Percentiles rank a stretch among this genome's conserved stretches.
These are phyloP conservation scores for Rhegmatorhina hoffmannsi DNA, from an alignment of 2,113 vertebrate species.

Conservation along the genomic window DNA sequence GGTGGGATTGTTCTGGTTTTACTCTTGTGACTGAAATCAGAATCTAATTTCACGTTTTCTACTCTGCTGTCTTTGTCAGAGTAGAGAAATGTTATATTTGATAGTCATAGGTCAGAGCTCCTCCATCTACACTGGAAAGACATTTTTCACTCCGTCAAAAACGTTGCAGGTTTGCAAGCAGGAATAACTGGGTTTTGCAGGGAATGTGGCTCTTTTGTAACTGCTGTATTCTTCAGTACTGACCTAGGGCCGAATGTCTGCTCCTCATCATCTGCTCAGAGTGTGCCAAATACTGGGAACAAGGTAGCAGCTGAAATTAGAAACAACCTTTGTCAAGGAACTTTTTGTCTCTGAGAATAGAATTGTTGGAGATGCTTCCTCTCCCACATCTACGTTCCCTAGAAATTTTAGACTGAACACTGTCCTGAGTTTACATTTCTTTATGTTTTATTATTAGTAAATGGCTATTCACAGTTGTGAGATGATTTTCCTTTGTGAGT, in stretches of 20 bases:
- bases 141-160: constrained; percentile 28
- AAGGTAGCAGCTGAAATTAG: background rate
- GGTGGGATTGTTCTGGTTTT: background rate
- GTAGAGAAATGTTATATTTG: constrained; percentile 13
- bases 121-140: constrained; percentile 1
- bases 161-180: background rate
- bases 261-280: background rate
- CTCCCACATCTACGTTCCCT: background rate
- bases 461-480: constrained; percentile 17
- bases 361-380: background rate
- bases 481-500: constrained; percentile 56
- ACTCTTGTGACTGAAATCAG: background rate
- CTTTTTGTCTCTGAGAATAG: background rate
- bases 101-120: constrained; percentile 8
- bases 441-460: constrained; percentile 48
- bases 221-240: background rate
- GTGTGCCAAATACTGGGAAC: background rate
- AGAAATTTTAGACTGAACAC: background rate
- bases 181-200: background rate
- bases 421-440: constrained; percentile 32
- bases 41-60: background rate
- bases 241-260: background rate
- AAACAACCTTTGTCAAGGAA: background rate
- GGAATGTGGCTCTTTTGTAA: background rate
- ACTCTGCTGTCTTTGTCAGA: background rate